Percentiles rank a stretch among this genome's conserved stretches.
Evolutionary conservation across 2,888 invertebrate genomes (phyloP).

Genomic region (Tricholauxania praeusta): DNA sequence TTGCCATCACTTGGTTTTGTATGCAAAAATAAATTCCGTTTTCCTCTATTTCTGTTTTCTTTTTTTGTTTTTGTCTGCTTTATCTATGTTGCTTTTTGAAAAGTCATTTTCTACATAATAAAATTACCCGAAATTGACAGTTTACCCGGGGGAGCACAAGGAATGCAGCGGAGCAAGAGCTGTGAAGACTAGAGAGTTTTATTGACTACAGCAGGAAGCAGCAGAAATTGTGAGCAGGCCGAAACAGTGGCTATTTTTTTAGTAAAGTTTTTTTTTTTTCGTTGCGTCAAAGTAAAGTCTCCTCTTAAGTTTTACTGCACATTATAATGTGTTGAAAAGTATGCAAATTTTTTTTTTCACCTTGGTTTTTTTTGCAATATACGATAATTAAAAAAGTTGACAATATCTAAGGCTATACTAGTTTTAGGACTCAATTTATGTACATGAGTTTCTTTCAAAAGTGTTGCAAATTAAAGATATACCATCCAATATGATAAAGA

Average conservation of each 20-base stretch:
- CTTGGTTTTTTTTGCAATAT: not conserved
- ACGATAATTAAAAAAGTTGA: constrained; percentile 15
- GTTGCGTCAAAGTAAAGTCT: no score
- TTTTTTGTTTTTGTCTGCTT: not conserved
- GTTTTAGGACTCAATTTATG: not conserved
- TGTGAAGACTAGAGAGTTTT: not conserved
- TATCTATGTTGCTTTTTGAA: constrained; percentile 2
- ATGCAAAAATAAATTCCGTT: constrained; percentile 10
- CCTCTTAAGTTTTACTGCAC: no score
- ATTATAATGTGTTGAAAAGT: constrained; percentile 7
- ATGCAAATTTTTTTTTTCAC: not conserved
- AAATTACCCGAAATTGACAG: constrained; percentile 35
- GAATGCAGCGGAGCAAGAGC: not conserved
- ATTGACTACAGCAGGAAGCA: no score
- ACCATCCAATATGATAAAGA: no score
- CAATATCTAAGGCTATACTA: not conserved
- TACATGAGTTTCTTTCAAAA: not conserved
- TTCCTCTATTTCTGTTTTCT: not conserved
- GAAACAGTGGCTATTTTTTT: no score
- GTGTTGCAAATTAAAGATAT: no score
- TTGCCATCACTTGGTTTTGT: not conserved
- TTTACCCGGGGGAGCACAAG: not conserved
- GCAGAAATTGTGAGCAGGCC: no score
- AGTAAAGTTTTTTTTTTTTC: no score
- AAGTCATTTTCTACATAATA: constrained; percentile 35